phyloP scores from a whole-genome alignment of 2,113 vertebrate species.

The Grus americana region DNA sequence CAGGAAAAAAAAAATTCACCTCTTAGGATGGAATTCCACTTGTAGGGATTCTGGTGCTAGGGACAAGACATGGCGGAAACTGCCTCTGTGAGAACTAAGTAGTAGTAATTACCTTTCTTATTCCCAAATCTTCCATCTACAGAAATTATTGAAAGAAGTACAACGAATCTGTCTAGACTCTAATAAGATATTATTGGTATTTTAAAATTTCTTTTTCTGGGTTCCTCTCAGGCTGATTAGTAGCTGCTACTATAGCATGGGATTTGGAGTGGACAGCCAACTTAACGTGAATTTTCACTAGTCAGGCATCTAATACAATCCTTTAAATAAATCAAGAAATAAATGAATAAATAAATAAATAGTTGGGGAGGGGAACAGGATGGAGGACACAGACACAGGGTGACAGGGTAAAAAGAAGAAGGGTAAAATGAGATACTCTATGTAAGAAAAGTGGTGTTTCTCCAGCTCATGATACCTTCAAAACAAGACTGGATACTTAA shows the following conservation, averaged over 20 bases:
- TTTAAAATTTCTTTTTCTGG: background rate
- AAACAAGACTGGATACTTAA: background rate
- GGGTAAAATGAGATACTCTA: background rate
- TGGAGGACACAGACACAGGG: background rate
- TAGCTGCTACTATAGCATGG: background rate
- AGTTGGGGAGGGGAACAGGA: accelerated
- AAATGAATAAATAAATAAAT: background rate
- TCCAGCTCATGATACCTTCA: background rate
- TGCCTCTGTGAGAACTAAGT: background rate
- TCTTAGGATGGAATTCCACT: background rate
- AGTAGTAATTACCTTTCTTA: background rate
- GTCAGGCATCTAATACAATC: background rate
- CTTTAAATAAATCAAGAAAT: background rate
- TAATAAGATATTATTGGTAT: background rate
- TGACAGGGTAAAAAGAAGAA: background rate
- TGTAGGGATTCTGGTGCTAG: background rate
- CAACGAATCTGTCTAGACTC: background rate
- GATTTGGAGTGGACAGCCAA: background rate
- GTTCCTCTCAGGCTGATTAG: background rate
- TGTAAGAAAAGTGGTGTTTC: background rate
- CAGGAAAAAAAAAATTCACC: too few species aligned
- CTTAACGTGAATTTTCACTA: background rate
- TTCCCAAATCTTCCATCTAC: background rate
- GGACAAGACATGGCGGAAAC: background rate
- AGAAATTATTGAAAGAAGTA: background rate